phyloP scores from a whole-genome alignment of 1,140 invertebrate species.

The Drosophila kikkawai region DNA sequence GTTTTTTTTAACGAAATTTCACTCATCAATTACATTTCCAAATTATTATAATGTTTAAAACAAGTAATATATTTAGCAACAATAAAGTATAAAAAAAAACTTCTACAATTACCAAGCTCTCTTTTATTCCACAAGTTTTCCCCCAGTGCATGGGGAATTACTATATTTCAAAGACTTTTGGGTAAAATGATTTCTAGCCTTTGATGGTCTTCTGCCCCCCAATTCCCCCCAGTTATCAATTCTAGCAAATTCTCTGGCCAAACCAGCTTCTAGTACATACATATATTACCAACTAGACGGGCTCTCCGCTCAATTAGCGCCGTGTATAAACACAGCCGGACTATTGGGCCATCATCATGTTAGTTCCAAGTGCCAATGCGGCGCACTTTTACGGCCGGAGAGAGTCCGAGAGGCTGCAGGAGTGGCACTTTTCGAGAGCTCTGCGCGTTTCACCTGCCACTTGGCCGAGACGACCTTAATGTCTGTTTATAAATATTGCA shows the following conservation, averaged over 20 bases:
- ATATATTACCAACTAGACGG: conserved; percentile 35
- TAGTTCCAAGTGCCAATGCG: conserved; percentile 51
- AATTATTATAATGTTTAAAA: not conserved
- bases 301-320: conserved; percentile 57
- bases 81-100: not conserved
- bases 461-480: conserved; percentile 59
- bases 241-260: not conserved
- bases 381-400: conserved; percentile 30
- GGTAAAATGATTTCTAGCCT: conserved; percentile 6
- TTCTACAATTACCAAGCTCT: not conserved
- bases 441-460: conserved; percentile 48
- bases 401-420: not conserved
- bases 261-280: conserved; percentile 3
- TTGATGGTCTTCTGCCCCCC: conserved; percentile 16
- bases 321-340: conserved; percentile 38
- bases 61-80: not conserved
- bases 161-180: conserved; percentile 6
- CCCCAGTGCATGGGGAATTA: not conserved
- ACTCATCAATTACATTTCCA: not conserved
- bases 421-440: conserved; percentile 19
- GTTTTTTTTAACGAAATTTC: too few relatives aligned
- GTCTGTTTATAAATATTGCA: conserved; percentile 66
- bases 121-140: not conserved
- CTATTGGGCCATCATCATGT: conserved; percentile 38
- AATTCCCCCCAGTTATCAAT: conserved; percentile 11